These are phyloP conservation scores for Gobiocypris rarus DNA, from an alignment of 2,113 vertebrate species.

Conservation along the genomic window DNA sequence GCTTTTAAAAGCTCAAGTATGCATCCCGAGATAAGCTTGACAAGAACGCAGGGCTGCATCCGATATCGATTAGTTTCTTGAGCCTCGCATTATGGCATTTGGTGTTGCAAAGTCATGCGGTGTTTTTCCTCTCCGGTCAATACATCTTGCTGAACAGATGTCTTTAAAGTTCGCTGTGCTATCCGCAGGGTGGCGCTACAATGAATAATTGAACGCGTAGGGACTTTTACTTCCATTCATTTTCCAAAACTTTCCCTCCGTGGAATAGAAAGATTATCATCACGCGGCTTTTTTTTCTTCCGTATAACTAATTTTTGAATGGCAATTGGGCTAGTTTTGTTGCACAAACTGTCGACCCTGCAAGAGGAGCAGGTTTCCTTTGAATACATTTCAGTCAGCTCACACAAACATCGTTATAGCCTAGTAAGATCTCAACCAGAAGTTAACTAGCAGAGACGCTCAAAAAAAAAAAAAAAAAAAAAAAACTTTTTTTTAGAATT, in stretches of 20 bases:
- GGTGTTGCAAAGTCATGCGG: not conserved
- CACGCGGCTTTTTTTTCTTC: not conserved
- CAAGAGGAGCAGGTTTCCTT: too few relatives aligned
- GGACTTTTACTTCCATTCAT: not conserved
- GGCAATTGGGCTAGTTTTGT: too few relatives aligned
- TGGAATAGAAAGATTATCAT: not conserved
- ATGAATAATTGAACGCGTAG: not conserved
- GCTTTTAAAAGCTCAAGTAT: conserved; percentile 6
- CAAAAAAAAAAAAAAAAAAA: not conserved
- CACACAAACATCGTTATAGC: too few relatives aligned
- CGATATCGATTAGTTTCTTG: not conserved
- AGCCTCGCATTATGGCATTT: not conserved
- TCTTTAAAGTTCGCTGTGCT: not conserved
- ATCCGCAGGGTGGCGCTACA: conserved; percentile 6
- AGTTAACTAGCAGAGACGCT: too few relatives aligned
- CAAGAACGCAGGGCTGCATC: not conserved
- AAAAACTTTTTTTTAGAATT: not conserved
- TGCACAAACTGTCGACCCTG: too few relatives aligned
- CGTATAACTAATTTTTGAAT: not conserved
- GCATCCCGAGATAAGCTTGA: conserved; percentile 9
- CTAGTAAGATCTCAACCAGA: too few relatives aligned
- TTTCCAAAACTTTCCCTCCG: not conserved
- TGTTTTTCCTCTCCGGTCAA: not conserved
- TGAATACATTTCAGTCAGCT: too few relatives aligned
- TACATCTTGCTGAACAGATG: not conserved